A percentile compares a stretch with the other conserved stretches of the same genome.
Conservation (phyloP, 2,888 invertebrate species). For the Esperia sulphurella region DNA sequence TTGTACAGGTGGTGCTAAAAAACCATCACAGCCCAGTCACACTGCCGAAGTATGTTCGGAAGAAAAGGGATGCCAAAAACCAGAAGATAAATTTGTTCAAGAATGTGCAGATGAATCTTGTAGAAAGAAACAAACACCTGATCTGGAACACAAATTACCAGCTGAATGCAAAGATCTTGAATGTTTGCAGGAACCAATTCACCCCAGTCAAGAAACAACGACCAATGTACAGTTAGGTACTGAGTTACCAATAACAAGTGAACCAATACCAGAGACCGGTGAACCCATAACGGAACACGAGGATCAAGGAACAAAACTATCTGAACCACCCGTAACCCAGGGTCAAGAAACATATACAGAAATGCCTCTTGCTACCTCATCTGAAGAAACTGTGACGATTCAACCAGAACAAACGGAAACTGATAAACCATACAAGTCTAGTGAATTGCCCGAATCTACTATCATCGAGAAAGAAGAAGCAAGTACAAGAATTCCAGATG, state of each 20-base stretch:
- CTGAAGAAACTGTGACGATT: neutral
- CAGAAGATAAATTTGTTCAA: conserved; percentile 17
- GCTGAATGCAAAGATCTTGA: conserved; percentile 33
- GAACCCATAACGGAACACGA: neutral
- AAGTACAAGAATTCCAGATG: neutral
- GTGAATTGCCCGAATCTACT: neutral
- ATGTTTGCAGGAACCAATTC: conserved; percentile 24
- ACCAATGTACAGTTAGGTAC: neutral
- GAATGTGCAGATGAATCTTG: conserved; percentile 49
- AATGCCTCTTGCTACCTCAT: neutral
- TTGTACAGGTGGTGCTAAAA: neutral
- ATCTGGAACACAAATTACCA: conserved; percentile 24
- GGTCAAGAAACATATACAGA: conserved; percentile 3
- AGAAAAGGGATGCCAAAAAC: conserved; percentile 25
- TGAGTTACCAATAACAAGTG: neutral
- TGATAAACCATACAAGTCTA: neutral
- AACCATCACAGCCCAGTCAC: neutral
- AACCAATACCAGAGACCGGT: neutral
- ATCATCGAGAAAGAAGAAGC: neutral
- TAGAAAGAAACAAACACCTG: conserved; percentile 35
- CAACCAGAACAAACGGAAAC: neutral
- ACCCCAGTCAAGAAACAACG: conserved; percentile 1
- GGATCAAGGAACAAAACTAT: neutral
- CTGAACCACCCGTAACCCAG: neutral
- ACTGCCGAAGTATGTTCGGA: conserved; percentile 25